Conservation (phyloP, 2,797 vertebrate genomes). For the Lophius americanus region DNA sequence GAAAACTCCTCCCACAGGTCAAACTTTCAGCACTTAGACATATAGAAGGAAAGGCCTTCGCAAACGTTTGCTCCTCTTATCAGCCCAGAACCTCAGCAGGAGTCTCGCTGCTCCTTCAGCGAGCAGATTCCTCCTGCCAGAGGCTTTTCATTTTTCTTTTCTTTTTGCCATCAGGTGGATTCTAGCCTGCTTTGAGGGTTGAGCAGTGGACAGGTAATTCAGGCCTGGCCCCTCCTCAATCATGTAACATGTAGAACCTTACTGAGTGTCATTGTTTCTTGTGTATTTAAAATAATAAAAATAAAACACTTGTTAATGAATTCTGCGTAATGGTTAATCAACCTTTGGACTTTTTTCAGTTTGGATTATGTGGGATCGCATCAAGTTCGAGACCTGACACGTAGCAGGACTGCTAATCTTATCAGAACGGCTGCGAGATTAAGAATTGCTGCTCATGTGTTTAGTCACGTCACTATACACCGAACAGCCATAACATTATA, state of each 20-base stretch:
- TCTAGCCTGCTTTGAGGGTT: not conserved
- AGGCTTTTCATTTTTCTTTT: not conserved
- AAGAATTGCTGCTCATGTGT: not conserved
- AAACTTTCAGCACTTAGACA: not conserved
- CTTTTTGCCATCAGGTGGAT: not conserved
- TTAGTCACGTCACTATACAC: too few relatives aligned
- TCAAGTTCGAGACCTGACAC: not conserved
- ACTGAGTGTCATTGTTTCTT: not conserved
- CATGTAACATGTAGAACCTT: constrained; percentile 7
- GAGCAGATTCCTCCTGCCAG: constrained; percentile 1
- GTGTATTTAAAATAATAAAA: too few relatives aligned
- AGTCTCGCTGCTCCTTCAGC: not conserved
- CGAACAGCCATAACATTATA: too few relatives aligned
- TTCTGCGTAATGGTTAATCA: not conserved
- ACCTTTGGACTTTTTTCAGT: constrained; percentile 31
- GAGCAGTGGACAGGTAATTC: constrained; percentile 37
- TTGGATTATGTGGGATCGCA: not conserved
- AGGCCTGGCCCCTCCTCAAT: constrained; percentile 20
- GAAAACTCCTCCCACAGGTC: not conserved
- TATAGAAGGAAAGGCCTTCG: not conserved
- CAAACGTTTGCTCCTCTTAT: constrained; percentile 14
- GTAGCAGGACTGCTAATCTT: not conserved
- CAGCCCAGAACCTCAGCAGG: not conserved
- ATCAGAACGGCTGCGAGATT: not conserved
- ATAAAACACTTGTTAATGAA: not conserved